Evolutionary conservation across 2,797 vertebrate genomes (phyloP), one percentile per base, ranked within the genome.

Genomic region (Phoeniculus purpureus): DNA sequence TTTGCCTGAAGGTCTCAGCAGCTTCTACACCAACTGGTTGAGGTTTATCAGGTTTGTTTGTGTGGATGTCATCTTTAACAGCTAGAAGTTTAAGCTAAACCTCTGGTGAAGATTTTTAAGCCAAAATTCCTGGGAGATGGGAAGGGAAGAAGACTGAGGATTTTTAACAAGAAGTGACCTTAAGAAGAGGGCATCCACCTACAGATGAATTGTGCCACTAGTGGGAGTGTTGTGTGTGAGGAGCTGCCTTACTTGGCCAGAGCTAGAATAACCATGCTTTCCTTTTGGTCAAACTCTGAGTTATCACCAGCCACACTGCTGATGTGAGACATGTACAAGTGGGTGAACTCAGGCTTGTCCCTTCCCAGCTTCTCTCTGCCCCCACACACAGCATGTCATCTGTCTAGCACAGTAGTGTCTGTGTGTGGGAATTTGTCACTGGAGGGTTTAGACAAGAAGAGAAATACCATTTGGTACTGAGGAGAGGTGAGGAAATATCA

Each of bases 1-100:
- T 64, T 90, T 90, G 78, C 88, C 88, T 77, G 50, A 62, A 91
- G 85, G 78, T 55, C n/a, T 90, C 61, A 71, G 81, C 47, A 90
- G 54, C 27, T 81, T 82, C 70, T 87, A 22, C 65, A 61, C 15
- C 32, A 92, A 82, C 12, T 0, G 3, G 3, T 5, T 90, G 61
- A 89, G 12, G 13, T 88, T 93, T 84, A 90, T 90, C 78, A 61
- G 61, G 68, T 77, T 92, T 86, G 68, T 84, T 37, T 94, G 15
- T 67, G 54, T 43, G n/a, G 52, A 64, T 84, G 54, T 52, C 45
- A 84, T 79, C 27, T 61, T 79, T 90, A 94, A 77, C 62, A 88
- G 40, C 29, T 18, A 67, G 55, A 58, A 87, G 81, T 76, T 64
- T 70, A 89, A 89, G 31, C 58, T 68, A 67, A 60, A 60, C 15